Evolutionary conservation across 2,888 invertebrate genomes (phyloP).

Genomic region (Temnothorax rugatulus): DNA sequence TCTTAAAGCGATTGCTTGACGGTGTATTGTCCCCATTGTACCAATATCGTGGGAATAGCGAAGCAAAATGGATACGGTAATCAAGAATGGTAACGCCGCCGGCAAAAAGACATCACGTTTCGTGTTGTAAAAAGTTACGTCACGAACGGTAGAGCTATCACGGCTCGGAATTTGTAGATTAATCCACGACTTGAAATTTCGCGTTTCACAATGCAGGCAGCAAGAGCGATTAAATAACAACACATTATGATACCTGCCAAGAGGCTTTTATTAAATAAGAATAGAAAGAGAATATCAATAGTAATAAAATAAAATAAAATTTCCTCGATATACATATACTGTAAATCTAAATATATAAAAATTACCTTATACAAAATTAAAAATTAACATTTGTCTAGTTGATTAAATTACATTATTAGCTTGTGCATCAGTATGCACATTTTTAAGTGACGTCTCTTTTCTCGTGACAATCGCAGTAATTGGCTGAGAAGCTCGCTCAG

Average conservation of each 20-base stretch:
- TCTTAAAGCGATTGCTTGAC: conserved; percentile 17
- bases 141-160: conserved; percentile 19
- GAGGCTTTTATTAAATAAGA: not conserved
- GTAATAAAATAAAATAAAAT: not conserved
- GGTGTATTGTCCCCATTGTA: conserved; percentile 22
- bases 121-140: conserved; percentile 37
- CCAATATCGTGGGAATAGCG: conserved; percentile 58
- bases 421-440: conserved; percentile 9
- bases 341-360: not conserved
- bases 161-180: conserved; percentile 20
- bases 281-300: not conserved
- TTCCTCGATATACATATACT: not conserved
- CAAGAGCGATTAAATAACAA: conserved; percentile 33
- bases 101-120: conserved; percentile 46
- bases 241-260: not conserved
- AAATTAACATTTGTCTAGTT: not conserved
- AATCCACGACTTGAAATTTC: conserved; percentile 41
- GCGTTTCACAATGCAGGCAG: conserved; percentile 16
- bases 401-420: conserved; percentile 17
- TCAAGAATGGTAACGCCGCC: conserved; percentile 18
- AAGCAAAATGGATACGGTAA: conserved; percentile 37
- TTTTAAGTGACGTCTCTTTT: not conserved
- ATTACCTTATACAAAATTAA: not conserved
- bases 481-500: not conserved
- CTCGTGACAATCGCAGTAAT: not conserved